Evolutionary conservation across 2,113 vertebrate genomes (phyloP).

Genomic region (Prunella fulvescens): DNA sequence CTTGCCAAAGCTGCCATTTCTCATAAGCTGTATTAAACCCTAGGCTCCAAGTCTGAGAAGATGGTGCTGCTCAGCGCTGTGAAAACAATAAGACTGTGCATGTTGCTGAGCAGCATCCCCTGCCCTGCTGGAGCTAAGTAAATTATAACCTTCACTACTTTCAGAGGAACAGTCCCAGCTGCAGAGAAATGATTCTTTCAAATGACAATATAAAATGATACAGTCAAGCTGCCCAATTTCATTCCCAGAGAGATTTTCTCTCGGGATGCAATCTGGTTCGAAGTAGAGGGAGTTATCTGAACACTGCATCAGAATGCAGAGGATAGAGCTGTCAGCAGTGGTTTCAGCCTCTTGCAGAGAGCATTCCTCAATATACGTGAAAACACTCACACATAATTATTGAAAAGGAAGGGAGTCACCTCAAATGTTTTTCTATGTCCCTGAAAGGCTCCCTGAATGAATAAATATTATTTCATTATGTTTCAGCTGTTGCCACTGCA

Average conservation of each 20-base stretch:
- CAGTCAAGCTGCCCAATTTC: constrained; percentile 32
- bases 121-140: constrained; percentile 51
- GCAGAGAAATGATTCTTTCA: constrained; percentile 56
- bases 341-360: background rate
- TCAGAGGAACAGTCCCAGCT: constrained; percentile 45
- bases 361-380: background rate
- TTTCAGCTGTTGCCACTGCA: background rate
- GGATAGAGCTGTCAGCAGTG: background rate
- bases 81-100: background rate
- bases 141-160: constrained; percentile 54
- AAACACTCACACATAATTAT: background rate
- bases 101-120: background rate
- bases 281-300: constrained; percentile 39
- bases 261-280: background rate
- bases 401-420: background rate
- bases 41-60: background rate
- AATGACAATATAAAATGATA: constrained; percentile 52
- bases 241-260: constrained; percentile 49
- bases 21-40: constrained; percentile 23
- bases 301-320: constrained; percentile 27
- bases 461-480: background rate
- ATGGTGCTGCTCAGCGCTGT: background rate
- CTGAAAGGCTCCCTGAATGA: background rate
- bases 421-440: background rate
- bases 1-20: constrained; percentile 7